phyloP scores from a whole-genome alignment of 2,113 vertebrate genomes.

The Chloroceryle aenea region DNA sequence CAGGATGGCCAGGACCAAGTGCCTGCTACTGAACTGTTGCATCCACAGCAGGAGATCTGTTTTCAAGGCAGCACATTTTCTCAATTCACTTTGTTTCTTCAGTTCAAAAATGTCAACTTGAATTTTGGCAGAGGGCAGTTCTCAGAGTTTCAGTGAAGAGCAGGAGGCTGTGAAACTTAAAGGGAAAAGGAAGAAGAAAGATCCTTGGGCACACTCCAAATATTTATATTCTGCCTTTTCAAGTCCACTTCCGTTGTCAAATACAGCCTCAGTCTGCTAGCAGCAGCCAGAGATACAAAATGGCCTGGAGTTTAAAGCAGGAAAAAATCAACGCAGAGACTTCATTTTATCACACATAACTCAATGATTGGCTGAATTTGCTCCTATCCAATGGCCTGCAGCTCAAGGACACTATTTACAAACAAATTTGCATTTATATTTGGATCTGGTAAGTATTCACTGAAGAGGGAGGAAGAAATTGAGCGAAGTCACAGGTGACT shows the following conservation, averaged over 20 bases:
- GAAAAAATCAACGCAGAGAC: not conserved
- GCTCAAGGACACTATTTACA: not conserved
- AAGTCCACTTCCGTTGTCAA: not conserved
- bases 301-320: not conserved
- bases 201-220: not conserved
- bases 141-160: not conserved
- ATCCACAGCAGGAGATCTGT: not conserved
- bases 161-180: not conserved
- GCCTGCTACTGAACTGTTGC: not conserved
- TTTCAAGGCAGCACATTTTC: not conserved
- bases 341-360: not conserved
- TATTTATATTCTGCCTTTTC: conserved; percentile 8
- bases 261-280: not conserved
- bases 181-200: not conserved
- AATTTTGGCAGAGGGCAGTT: not conserved
- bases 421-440: not conserved
- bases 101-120: not conserved
- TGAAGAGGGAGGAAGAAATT: not conserved
- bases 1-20: not conserved
- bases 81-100: not conserved
- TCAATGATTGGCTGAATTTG: not conserved
- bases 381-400: not conserved
- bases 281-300: conserved; percentile 15
- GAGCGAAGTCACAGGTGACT: not conserved
- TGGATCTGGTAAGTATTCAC: not conserved